Base-by-base conservation (phyloP, 2,113 vertebrate species). In the Sylvia atricapilla region DNA sequence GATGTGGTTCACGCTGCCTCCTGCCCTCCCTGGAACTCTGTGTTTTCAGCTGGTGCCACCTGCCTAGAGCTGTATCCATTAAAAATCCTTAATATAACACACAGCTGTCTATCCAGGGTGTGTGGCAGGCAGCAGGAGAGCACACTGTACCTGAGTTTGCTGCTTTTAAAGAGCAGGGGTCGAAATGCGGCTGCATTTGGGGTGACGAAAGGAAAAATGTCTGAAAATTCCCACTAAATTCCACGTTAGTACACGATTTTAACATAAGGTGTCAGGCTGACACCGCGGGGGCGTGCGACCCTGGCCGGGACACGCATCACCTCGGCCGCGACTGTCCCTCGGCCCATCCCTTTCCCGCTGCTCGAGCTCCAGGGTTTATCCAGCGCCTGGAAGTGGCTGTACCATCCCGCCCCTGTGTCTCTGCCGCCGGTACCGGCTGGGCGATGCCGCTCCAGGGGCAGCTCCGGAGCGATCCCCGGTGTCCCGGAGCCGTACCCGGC, bases 61-160 rank as follows among this genome's bases (percentile, higher is more conserved):
- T 90, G 83, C 93, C 91, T 86, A 67, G 79, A 94, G 90, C 76
- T 49, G 76, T 64, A 87, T 9, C 52, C 72, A 81, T 93, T 96
- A 95, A 96, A 95, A 67, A 63, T 77, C 55, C 88, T 44, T 92
- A 62, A 74, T 55, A 33, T 62, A 93, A 78, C 15, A 80, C 39
- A 5, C 5, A 70, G 72, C 79, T 67, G 55, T 60, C 39, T 16
- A 1, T 50, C 70, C 3, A 10, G 63, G 20, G 19, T 6, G n/a
- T 8, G 10, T 0, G 39, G 69, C 18, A 4, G 39, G 69, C 18
- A 4, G 86, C 52, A n/a, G 70, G 56, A 63, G 52, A 66, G 15
- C 49, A 17, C 59, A 13, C 28, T 10, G 25, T 8, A 17, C 35
- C 50, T 4, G 39, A 0, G 1, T 44, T 53, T 33, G 41, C 43